Evolutionary conservation across 2,797 vertebrate species (phyloP), one percentile per base, ranked within the genome.

Genomic region (Huso huso): DNA sequence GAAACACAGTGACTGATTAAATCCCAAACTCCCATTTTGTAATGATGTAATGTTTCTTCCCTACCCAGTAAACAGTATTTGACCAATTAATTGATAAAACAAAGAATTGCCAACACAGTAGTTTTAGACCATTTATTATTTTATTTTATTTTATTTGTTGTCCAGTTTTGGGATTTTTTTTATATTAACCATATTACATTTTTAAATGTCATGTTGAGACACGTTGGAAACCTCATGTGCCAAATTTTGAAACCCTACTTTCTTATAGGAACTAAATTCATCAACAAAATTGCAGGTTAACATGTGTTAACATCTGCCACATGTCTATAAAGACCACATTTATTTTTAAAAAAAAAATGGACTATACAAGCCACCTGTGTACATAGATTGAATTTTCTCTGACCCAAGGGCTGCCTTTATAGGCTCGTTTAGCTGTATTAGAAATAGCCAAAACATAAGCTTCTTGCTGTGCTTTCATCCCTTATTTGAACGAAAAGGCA

Each of bases 301-400:
- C 50, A 69, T 48, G 68, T 62, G 64, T 70, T 66, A 66, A 70
- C 58, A 61, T 63, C 48, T 63, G 68, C 60, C 49, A 57, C 61
- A 57, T 58, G 10, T 13, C 13, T 66, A 58, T 61, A 66, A 66
- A 70, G 64, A 57, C 48, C 50, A n/a, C 48, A 10, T 70, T 66
- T 63, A 66, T 48, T 37, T 15, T 49, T 66, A 50, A 66, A 66
- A 70, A 66, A 66, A 12, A 48, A 59, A 52, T 48, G 37, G 60
- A 51, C 51, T 66, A 62, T 57, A 63, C 62, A 55, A 60, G 59
- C 64, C 69, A 66, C 60, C 60, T 62, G 69, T 62, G 60, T 66
- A 65, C 64, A 65, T 58, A 49, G 48, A 10, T 15, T 49, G 59
- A 55, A 13, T 59, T n/a, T n/a, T 15, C 13, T 18, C n/a, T 51